Percentiles rank a stretch among this genome's conserved stretches.
phyloP scores from a whole-genome alignment of 2,888 invertebrate species.

The Leptinotarsa haldemani region DNA sequence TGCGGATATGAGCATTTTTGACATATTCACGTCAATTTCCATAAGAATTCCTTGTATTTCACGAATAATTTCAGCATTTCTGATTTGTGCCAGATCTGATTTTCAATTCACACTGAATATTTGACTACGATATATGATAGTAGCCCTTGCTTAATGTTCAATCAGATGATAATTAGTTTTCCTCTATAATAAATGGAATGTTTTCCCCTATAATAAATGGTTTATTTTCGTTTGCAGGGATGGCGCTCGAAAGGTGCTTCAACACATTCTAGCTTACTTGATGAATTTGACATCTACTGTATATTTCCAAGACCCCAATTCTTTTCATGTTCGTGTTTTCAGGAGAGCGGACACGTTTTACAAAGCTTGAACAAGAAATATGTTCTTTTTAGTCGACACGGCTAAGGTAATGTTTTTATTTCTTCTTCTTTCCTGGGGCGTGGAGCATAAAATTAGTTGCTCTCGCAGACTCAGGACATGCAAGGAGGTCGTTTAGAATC shows the following conservation, averaged over 20 bases:
- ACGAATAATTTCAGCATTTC: no score
- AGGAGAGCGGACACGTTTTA: conserved; percentile 30
- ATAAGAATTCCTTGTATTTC: no score
- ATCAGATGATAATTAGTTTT: no score
- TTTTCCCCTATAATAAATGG: background rate
- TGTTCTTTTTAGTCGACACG: conserved; percentile 48
- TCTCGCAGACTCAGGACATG: conserved; percentile 55
- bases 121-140: no score
- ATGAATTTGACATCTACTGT: conserved; percentile 24
- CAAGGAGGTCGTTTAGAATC: conserved; percentile 58
- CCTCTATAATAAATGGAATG: no score
- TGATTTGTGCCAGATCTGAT: no score
- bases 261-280: conserved; percentile 20
- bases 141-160: no score
- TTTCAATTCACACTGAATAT: no score
- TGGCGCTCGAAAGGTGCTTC: background rate
- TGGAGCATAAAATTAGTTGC: conserved; percentile 57
- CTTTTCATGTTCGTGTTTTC: conserved; percentile 19
- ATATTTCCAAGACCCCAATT: conserved; percentile 19
- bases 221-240: background rate
- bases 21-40: no score
- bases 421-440: conserved; percentile 53
- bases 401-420: conserved; percentile 50
- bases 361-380: conserved; percentile 49
- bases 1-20: no score